Evolutionary conservation across 1,140 invertebrate genomes (phyloP), one percentile per base, ranked within the genome.

Genomic region (Oncopeltus fasciatus): DNA sequence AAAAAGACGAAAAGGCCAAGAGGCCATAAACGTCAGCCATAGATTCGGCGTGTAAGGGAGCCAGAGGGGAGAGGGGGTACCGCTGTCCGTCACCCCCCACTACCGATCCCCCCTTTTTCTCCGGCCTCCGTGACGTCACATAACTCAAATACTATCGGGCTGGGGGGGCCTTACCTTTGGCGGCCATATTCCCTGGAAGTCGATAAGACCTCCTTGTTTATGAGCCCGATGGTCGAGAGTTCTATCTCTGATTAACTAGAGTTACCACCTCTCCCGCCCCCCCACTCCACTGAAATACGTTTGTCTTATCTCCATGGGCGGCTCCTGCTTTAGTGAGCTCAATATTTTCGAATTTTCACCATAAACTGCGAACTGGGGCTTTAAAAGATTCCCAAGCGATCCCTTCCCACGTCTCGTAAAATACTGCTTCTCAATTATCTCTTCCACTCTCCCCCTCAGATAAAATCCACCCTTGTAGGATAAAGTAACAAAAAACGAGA

Each of bases 1-100:
- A 61, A 61, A 64, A 64, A 64, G 53, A 61, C 57, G 27, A 26
- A 51, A 64, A 64, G 57, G 59, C 49, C 18, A 46, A 16, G n/a
- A 33, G 59, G 63, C 51, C n/a, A 61, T 64, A 64, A 64, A 64
- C 31, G 63, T 64, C 63, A 20, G 49, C 62, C 59, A 59, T 64
- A 64, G 63, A 61, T 64, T 60, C 38, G 59, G 47, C 33, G 46
- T 44, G n/a, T n/a, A n/a, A n/a, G n/a, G n/a, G n/a, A n/a, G n/a
- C n/a, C n/a, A n/a, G n/a, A 44, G 43, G 60, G 57, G 31, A 58
- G 58, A 53, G 43, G 43, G 51, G 11, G 61, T 5, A 14, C 31
- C 29, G 58, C 44, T 61, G 63, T 60, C 63, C 59, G 51, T 64
- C 63, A 64, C 21, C 47, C 47, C 47, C 47, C 21, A 11, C 38